These are phyloP conservation scores for Zaprionus davidi DNA, from an alignment of 1,140 invertebrate genomes.

Conservation along the genomic window DNA sequence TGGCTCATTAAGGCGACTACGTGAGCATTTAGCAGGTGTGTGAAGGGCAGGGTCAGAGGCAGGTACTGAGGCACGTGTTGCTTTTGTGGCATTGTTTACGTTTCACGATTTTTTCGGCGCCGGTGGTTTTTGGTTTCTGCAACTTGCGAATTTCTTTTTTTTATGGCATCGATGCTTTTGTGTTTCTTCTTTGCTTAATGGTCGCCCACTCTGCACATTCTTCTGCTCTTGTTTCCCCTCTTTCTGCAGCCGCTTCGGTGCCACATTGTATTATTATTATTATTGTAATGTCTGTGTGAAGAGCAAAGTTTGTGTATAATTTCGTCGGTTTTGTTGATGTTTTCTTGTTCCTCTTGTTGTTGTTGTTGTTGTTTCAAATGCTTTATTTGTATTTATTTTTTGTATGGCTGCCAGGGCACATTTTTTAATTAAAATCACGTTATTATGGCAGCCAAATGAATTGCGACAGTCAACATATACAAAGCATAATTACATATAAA, in stretches of 20 bases:
- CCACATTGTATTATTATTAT: conserved; percentile 22
- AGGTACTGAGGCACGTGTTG: conserved; percentile 49
- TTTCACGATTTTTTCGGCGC: conserved; percentile 14
- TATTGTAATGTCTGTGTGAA: conserved; percentile 48
- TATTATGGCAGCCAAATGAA: conserved; percentile 33
- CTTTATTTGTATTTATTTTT: conserved; percentile 44
- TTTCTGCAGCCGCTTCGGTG: neutral
- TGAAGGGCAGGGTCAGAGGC: neutral
- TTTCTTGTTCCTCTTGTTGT: conserved; percentile 26
- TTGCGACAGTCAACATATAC: conserved; percentile 26
- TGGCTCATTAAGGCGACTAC: conserved; percentile 60
- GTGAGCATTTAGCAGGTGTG: conserved; percentile 46
- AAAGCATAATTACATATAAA: conserved; percentile 20
- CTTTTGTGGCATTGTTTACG: conserved; percentile 62
- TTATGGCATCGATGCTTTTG: conserved; percentile 44
- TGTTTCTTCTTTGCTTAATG: conserved; percentile 42
- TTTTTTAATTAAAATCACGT: conserved; percentile 45
- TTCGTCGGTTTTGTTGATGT: conserved; percentile 40
- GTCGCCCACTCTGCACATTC: conserved; percentile 1
- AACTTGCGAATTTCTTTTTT: conserved; percentile 22
- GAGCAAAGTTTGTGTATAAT: conserved; percentile 52
- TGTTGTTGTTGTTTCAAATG: conserved; percentile 37
- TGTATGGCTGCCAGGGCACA: conserved; percentile 10
- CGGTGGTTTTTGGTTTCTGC: conserved; percentile 21
- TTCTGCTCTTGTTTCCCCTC: too few relatives aligned